Evolutionary conservation across 2,888 invertebrate genomes (phyloP), one percentile per base, ranked within the genome.

Genomic region (Mesorhabditis sp.): DNA sequence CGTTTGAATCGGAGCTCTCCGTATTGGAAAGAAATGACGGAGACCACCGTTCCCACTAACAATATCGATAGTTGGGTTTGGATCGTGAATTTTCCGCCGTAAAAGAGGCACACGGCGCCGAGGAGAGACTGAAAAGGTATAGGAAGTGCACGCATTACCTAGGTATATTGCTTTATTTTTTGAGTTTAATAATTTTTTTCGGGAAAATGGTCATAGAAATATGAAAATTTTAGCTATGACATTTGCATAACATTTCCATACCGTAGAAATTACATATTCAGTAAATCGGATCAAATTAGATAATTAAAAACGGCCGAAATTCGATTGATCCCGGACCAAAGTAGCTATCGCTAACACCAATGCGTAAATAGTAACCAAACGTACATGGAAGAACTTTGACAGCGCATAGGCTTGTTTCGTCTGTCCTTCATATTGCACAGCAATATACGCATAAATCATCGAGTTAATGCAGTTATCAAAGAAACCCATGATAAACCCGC

Each of bases 41-140:
- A 50, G 58, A 50, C n/a, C n/a, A 50, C n/a, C 1, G 58, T 50
- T 2, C 58, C 58, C 0, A 50, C 58, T 10, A 50, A n/a, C 10
- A 50, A n/a, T 10, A 50, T 50, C n/a, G 58, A 50, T 50, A 50
- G 58, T 50, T 50, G 58, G n/a, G n/a, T n/a, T 50, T 50, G 58
- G n/a, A 50, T 50, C n/a, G 58, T 13, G 58, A 50, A 50, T n/a
- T 13, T n/a, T 1, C 10, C 7, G 58, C 58, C 58, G 58, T 50
- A 50, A 2, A 50, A 50, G 58, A 50, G 58, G n/a, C 58, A 50
- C 1, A 50, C 58, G 58, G 58, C 58, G n/a, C 58, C n/a, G 10
- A 50, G n/a, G 1, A n/a, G 10, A 2, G 58, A 50, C 58, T 50
- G 58, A 50, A 50, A 50, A 50, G 2, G 28, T 2, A 50, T 13